Evolutionary conservation across 2,888 invertebrate species (phyloP), one percentile per base, ranked within the genome.

Genomic region (Hirtodrosophila trivittata): DNA sequence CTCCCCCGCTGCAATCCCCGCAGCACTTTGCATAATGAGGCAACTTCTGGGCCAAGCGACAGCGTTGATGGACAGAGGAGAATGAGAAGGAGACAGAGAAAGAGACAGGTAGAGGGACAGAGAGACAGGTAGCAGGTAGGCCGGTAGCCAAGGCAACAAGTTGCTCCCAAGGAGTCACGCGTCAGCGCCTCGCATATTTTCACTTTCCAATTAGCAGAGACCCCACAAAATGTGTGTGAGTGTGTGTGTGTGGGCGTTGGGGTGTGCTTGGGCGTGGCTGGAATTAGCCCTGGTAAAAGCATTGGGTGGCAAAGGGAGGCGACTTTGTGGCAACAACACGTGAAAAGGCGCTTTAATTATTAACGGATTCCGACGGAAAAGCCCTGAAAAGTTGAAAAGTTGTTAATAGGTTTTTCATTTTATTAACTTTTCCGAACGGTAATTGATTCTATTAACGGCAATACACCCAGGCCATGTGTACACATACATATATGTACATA

Each of bases 21-120:
- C 21, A 72, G 76, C 86, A 81, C 80, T 81, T 83, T 81, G 66
- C 73, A 81, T 81, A 86, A 81, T 81, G 86, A 86, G 80, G 57
- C 75, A 71, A 74, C 56, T 70, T 54, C 32, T 63, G 58, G 35
- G 63, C 38, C 51, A 57, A 21, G 3, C 18, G 18, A 5, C 18
- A 21, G 5, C 18, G 5, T 21, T 2, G 18, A 13, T 13, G 35
- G 12, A 12, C 10, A 12, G 2, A 12, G 35, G 9, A n/a, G 9
- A 1, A n/a, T 1, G 30, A 30, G 6, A n/a, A 8, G 2, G 4
- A 30, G 30, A 8, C n/a, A n/a, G 30, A n/a, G 1, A n/a, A 6
- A n/a, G 1, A n/a, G 30, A 21, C 18, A 21, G n/a, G 5, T 9
- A 9, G 32, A n/a, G 32, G 9, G n/a, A 32, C 3, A n/a, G 26